phyloP scores from a whole-genome alignment of 30 jellyfish, hydroid and myxozoan genomes.

The Phacellophora camtschatica region DNA sequence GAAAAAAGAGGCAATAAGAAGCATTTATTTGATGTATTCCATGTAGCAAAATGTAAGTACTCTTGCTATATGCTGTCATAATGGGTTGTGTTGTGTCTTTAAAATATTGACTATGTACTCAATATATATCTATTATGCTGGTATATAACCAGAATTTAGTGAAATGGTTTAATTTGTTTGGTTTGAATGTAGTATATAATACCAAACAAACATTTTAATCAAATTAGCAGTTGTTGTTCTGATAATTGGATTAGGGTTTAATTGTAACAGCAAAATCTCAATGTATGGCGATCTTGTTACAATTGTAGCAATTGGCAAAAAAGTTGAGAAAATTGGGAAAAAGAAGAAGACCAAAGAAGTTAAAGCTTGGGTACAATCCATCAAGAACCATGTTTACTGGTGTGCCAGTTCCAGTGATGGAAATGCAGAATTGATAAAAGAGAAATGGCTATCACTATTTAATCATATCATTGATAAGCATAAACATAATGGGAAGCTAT shows the following conservation, averaged over 20 bases:
- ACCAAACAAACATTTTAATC: no score
- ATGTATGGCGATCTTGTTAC: no score
- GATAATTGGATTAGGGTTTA: no score
- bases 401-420: neutral
- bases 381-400: neutral
- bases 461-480: neutral
- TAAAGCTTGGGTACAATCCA: neutral
- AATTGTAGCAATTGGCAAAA: neutral
- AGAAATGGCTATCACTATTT: neutral
- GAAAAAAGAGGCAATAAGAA: neutral
- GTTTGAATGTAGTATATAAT: no score
- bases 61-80: no score
- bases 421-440: neutral
- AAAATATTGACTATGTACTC: no score
- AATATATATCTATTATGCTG: no score
- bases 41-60: slow-evolving; percentile 24
- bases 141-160: no score
- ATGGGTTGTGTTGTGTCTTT: no score
- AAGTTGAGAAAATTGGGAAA: neutral
- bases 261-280: no score
- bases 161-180: no score
- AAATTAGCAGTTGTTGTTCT: no score
- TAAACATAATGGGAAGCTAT: neutral
- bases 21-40: slow-evolving; percentile 40
- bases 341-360: neutral